Base-by-base conservation (phyloP, 2,888 invertebrate genomes). In the Nephrotoma appendiculata region DNA sequence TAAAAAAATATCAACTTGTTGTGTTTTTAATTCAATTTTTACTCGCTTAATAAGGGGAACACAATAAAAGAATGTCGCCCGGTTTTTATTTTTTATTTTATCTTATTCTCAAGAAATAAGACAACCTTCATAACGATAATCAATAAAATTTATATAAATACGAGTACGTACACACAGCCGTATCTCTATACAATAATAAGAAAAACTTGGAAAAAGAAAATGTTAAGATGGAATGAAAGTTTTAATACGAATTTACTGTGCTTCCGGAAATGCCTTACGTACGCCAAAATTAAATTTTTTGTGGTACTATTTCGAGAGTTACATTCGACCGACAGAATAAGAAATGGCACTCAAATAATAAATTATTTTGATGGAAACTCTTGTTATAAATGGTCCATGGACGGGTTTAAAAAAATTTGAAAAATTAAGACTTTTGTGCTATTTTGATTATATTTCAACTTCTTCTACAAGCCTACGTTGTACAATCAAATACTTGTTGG, bases 21-120 rank as follows among this genome's bases (percentile, higher is more conserved):
- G 71, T 71, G 31, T 71, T 19, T 71, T 71, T 31, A 71, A 71
- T 71, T 31, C 71, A 31, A 71, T 71, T 71, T 71, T 84, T 84
- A 43, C 43, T 84, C 84, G 84, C 84, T 84, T 43, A 43, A 84
- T 84, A 84, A 84, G 84, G 84, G 84, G 84, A 84, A 84, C 84
- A 84, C 9, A 42, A 84, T 43, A 41, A 84, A 84, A 84, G 84
- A 84, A 84, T 84, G 84, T 84, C 84, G 84, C 84, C 71, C 31
- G 71, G 71, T 71, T 71, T 71, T 71, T 71, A 31, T 19, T 71
- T 31, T 31, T 84, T 84, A 84, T 84, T 84, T 84, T 84, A 84
- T 84, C 43, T 41, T 84, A 84, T 84, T 84, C 71, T 71, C 71
- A 71, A 71, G 71, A 71, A 71, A 71, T 71, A 71, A 71, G 71